A percentile compares a stretch with the other conserved stretches of the same genome.
phyloP scores from a whole-genome alignment of 2,888 invertebrate genomes.

The Desoria tigrina region DNA sequence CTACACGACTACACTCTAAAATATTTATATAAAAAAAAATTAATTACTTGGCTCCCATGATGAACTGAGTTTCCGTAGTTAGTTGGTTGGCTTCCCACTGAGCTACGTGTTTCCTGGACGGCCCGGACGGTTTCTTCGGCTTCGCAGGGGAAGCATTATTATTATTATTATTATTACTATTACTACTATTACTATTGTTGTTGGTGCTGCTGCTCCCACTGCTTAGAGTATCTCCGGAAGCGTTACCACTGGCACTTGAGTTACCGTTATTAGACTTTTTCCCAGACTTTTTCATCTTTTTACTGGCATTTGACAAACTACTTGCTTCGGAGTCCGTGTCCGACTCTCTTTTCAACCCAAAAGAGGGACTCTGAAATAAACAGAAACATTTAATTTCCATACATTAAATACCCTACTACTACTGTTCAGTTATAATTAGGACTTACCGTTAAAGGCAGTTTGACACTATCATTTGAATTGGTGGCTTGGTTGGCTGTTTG shows the following conservation, averaged over 20 bases:
- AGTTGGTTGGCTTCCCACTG: constrained; percentile 76
- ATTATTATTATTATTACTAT: constrained; percentile 39
- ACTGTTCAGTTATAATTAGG: not conserved
- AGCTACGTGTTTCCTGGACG: constrained; percentile 56
- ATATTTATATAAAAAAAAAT: too few species aligned
- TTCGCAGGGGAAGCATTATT: constrained; percentile 45
- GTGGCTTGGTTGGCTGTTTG: constrained; percentile 16
- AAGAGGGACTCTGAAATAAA: constrained; percentile 63
- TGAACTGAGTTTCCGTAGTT: constrained; percentile 71
- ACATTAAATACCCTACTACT: not conserved
- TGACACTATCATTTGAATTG: constrained; percentile 44
- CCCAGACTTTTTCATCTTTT: constrained; percentile 53
- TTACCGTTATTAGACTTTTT: constrained; percentile 42
- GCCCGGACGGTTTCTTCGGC: constrained; percentile 53
- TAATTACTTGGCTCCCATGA: constrained; percentile 72
- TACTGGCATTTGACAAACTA: constrained; percentile 54
- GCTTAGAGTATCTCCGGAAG: not conserved
- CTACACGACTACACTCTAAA: too few species aligned
- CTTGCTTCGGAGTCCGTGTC: constrained; percentile 68
- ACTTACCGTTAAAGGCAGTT: constrained; percentile 51
- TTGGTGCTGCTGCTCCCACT: constrained; percentile 38
- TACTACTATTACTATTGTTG: too few species aligned
- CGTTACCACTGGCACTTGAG: constrained; percentile 16
- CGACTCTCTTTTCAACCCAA: constrained; percentile 67
- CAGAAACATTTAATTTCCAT: not conserved